A percentile compares a stretch with the other conserved stretches of the same genome.
These are phyloP conservation scores for Pomatorhinus ruficollis DNA, from an alignment of 2,113 vertebrate genomes.

Conservation along the genomic window DNA sequence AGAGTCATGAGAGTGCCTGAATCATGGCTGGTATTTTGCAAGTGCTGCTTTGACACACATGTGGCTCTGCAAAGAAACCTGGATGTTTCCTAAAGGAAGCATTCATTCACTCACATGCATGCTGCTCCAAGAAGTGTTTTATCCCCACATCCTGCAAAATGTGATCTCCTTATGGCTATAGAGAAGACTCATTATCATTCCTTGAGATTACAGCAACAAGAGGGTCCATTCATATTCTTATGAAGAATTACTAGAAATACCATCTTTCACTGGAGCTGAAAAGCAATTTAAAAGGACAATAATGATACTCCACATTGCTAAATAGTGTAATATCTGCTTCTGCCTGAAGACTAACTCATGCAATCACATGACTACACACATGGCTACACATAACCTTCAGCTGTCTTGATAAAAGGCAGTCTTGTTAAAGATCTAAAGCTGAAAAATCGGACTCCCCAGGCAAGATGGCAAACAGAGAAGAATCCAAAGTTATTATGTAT, in stretches of 20 bases:
- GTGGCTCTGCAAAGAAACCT: neutral
- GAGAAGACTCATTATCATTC: neutral
- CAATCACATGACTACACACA: slow-evolving; percentile 1
- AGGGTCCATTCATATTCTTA: neutral
- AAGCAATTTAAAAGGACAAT: neutral
- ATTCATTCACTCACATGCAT: neutral
- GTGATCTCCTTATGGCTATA: neutral
- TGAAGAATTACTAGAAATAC: neutral
- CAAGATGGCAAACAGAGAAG: neutral
- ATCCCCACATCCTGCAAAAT: neutral
- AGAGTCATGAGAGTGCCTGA: neutral
- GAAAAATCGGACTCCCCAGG: neutral
- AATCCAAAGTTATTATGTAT: neutral
- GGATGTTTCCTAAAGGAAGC: neutral
- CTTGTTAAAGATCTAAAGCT: neutral
- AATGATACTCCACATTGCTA: neutral
- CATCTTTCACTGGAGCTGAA: neutral
- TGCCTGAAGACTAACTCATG: neutral
- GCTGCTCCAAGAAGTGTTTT: neutral
- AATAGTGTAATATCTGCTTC: neutral
- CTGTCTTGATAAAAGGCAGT: neutral
- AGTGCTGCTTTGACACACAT: neutral
- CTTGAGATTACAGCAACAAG: neutral
- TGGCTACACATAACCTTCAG: neutral
- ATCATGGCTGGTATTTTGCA: neutral